Conservation (phyloP, 64 coral and sea anemone species). For the Cladopsammia gracilis region DNA sequence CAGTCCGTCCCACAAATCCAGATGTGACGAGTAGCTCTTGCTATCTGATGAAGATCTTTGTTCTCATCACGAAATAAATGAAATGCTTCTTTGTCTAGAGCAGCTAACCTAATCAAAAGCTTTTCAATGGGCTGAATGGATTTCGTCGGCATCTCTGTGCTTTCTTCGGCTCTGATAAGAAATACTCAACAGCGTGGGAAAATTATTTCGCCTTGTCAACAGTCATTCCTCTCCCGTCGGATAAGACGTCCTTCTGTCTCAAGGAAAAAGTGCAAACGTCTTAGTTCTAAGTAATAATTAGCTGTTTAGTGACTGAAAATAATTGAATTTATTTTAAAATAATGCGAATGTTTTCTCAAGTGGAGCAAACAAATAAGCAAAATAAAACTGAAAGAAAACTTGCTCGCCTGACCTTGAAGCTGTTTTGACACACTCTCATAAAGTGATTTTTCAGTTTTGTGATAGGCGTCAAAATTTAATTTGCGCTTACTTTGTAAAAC, state of each 20-base stretch:
- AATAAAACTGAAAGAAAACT: not conserved
- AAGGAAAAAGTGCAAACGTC: not conserved
- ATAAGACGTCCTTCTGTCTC: constrained; percentile 20
- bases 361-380: not conserved
- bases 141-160: constrained; percentile 50
- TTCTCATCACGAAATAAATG: constrained; percentile 62
- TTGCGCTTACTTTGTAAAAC: not conserved
- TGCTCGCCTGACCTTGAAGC: not conserved
- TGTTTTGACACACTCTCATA: not conserved
- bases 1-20: constrained; percentile 40
- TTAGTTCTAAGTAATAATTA: no score
- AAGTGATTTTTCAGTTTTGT: not conserved
- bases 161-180: constrained; percentile 55
- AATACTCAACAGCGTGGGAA: constrained; percentile 53
- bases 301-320: no score
- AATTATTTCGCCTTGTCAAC: constrained; percentile 54
- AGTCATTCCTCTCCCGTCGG: constrained; percentile 8
- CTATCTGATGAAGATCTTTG: constrained; percentile 51
- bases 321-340: no score
- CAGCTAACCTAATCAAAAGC: constrained; percentile 37
- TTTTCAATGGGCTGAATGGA: constrained; percentile 23
- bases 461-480: not conserved
- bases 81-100: constrained; percentile 52
- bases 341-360: no score
- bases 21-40: constrained; percentile 42